Evolutionary conservation across 1,140 invertebrate species (phyloP).

Genomic region (Drosophila rhopaloa): DNA sequence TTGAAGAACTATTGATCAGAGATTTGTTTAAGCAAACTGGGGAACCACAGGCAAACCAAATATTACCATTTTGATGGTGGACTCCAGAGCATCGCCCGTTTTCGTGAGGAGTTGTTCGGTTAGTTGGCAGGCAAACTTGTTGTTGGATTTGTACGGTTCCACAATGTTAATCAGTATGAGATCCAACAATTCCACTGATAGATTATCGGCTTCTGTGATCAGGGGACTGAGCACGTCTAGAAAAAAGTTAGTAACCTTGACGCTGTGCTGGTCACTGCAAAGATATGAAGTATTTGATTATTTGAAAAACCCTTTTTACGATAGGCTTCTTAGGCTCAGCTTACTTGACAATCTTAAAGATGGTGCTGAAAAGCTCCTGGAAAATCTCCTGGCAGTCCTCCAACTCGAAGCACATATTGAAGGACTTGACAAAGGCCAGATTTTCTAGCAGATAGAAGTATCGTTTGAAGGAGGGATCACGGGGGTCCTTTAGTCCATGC

Average conservation of each 20-base stretch:
- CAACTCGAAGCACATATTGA: slow-evolving; percentile 99
- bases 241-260: slow-evolving; percentile 98
- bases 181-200: slow-evolving; percentile 96
- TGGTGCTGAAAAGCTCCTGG: slow-evolving; percentile 96
- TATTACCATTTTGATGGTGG: slow-evolving; percentile 95
- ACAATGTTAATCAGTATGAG: slow-evolving; percentile 97
- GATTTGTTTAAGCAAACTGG: neutral
- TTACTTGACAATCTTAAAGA: slow-evolving; percentile 98
- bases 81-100: slow-evolving; percentile 95
- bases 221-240: slow-evolving; percentile 96
- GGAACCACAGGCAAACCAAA: slow-evolving; percentile 75
- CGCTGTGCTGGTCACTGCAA: slow-evolving; percentile 96
- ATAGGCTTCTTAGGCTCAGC: neutral
- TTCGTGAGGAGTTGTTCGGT: slow-evolving; percentile 96
- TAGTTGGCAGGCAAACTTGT: slow-evolving; percentile 95
- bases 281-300: slow-evolving; percentile 29
- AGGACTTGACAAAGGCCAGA: slow-evolving; percentile 98
- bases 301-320: slow-evolving; percentile 59
- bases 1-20: slow-evolving; percentile 94
- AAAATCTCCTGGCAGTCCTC: slow-evolving; percentile 99
- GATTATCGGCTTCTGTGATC: slow-evolving; percentile 97
- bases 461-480: slow-evolving; percentile 98
- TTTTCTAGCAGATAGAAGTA: slow-evolving; percentile 99
- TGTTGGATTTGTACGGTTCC: slow-evolving; percentile 96
- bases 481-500: slow-evolving; percentile 96